Evolutionary conservation across 2,888 invertebrate species (phyloP).

Genomic region (Metacarcinus magister): DNA sequence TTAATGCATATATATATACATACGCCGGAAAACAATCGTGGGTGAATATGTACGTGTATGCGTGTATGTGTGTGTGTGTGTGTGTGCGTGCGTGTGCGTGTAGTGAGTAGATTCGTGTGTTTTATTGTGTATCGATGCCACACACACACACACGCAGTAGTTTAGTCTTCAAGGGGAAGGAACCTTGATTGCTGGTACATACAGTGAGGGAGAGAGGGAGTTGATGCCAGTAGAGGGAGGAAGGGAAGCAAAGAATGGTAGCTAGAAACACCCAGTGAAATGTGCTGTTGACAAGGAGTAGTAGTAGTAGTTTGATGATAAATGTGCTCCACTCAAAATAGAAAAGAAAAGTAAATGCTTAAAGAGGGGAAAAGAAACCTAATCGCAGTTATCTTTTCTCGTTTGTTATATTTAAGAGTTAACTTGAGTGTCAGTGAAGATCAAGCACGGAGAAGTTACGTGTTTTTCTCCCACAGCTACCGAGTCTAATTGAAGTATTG

Average conservation of each 20-base stretch:
- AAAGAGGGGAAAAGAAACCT: background rate
- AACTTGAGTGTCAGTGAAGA: background rate
- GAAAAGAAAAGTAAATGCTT: background rate
- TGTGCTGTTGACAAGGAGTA: background rate
- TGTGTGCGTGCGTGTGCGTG: background rate
- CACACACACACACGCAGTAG: background rate
- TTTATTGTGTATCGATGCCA: background rate
- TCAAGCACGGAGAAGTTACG: background rate
- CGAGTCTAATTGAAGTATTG: background rate
- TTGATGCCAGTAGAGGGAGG: background rate
- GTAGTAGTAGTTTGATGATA: background rate
- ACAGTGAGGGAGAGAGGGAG: background rate
- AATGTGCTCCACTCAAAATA: background rate
- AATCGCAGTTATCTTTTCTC: background rate
- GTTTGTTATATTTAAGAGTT: background rate
- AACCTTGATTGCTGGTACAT: no score
- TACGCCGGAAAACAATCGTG: background rate
- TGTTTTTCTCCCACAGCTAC: background rate
- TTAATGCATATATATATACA: background rate
- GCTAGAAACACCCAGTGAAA: background rate
- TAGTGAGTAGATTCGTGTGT: background rate
- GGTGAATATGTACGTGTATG: background rate
- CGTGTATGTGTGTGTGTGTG: slow-evolving; percentile 10
- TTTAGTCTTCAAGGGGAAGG: no score
- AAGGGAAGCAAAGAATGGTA: background rate